Evolutionary conservation across 2,888 invertebrate genomes (phyloP), one percentile per base, ranked within the genome.

Genomic region (Argyresthia goedartella): DNA sequence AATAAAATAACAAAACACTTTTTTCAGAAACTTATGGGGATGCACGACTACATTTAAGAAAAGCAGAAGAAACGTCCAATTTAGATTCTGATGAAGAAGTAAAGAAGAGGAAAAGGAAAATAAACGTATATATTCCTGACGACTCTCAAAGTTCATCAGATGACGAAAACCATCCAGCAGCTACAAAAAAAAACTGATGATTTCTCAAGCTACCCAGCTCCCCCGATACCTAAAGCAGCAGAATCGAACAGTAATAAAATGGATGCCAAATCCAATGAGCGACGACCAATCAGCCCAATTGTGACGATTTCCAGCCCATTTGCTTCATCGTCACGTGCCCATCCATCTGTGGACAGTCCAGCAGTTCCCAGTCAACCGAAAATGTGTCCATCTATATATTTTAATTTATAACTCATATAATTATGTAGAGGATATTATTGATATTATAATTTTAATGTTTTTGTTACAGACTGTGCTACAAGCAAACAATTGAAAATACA

Each of bases 391-490:
- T 43, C 3, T 43, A 13, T 43, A 13, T 43, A 43, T 13, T 13
- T 43, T n/a, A 43, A 43, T 43, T 43, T 43, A 43, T 43, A 43
- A 13, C 8, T 13, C 8, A 11, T 43, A 14, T n/a, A 2, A n/a
- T 3, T 4, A 39, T 39, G 3, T 8, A 39, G 39, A 39, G 39
- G 4, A 39, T 44, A 15, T 44, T 44, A 15, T 14, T 15, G 13
- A 14, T 44, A 15, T 15, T 44, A n/a, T n/a, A 39, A 42, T 34
- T 13, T 15, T 9, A 14, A 36, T 36, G 14, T 49, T 36, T 49
- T 49, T 49, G 14, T 49, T 49, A 49, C 49, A 49, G 49, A 36
- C 36, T 49, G 36, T 49, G 14, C 36, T 35, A 35, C 15, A 36
- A 49, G 49, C 39, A 35, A 49, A 14, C 49, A 49, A 14, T 36